A percentile compares a stretch with the other conserved stretches of the same genome.
Evolutionary conservation across 1,140 invertebrate genomes (phyloP).

Genomic region (Polyergus mexicanus): DNA sequence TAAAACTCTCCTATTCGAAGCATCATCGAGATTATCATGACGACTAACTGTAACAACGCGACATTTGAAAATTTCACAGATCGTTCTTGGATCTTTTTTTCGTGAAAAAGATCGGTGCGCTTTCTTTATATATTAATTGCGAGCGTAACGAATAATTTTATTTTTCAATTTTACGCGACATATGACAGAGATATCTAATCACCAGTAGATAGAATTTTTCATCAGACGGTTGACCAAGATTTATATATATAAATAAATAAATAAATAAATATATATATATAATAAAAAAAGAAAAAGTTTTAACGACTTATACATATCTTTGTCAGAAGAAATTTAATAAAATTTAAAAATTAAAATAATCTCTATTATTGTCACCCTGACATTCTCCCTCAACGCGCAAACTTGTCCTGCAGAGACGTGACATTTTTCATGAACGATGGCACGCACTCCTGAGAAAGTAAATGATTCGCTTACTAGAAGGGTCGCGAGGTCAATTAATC

Average conservation of each 20-base stretch:
- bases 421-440: conserved; percentile 49
- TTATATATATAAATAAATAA: no score
- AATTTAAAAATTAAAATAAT: no score
- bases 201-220: no score
- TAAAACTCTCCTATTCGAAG: background rate
- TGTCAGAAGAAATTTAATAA: no score
- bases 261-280: no score
- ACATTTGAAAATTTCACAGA: background rate
- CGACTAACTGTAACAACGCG: background rate
- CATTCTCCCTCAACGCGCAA: background rate
- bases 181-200: no score
- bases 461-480: conserved; percentile 52
- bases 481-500: conserved; percentile 57
- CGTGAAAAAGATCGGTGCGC: background rate
- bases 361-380: no score
- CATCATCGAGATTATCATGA: background rate
- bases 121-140: background rate
- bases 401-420: conserved; percentile 7
- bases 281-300: no score
- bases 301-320: no score
- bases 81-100: background rate
- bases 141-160: no score
- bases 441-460: conserved; percentile 62
- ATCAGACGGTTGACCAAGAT: no score
- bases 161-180: no score